These are phyloP conservation scores for Porites divaricata DNA, from an alignment of 92 coral and sea anemone species.

Conservation along the genomic window DNA sequence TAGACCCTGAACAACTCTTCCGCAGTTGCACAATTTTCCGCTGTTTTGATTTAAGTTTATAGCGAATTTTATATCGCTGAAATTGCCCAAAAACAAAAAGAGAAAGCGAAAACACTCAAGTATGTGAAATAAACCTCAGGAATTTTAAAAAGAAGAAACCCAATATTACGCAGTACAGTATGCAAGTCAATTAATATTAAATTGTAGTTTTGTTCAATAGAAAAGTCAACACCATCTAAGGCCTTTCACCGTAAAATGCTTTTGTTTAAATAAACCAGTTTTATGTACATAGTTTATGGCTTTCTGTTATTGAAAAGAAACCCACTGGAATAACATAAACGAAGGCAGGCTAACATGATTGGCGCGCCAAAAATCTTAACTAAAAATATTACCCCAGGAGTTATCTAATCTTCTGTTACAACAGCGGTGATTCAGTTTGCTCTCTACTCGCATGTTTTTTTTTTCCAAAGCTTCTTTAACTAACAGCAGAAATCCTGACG, in stretches of 20 bases:
- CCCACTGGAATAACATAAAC: not conserved
- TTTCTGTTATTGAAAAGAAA: conserved; percentile 1
- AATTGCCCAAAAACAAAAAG: no score
- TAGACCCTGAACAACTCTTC: no score
- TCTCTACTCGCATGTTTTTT: not conserved
- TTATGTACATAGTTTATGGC: conserved; percentile 26
- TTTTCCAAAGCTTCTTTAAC: not conserved
- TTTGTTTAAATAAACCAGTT: not conserved
- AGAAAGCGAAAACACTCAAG: not conserved
- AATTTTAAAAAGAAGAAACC: not conserved
- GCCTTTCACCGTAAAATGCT: conserved; percentile 24
- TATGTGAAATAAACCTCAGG: not conserved
- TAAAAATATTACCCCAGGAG: conserved; percentile 1
- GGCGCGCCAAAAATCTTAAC: conserved; percentile 29
- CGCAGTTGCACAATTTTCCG: no score
- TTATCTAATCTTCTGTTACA: not conserved
- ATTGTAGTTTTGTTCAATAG: not conserved
- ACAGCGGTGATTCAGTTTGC: conserved; percentile 11
- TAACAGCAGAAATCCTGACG: no score
- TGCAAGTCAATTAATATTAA: no score
- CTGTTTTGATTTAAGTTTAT: no score
- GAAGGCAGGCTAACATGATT: not conserved
- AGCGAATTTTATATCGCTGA: no score
- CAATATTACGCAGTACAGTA: not conserved
- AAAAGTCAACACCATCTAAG: not conserved